These are phyloP conservation scores for Loriculus beryllinus DNA, from an alignment of 2,797 vertebrate species.

Conservation along the genomic window DNA sequence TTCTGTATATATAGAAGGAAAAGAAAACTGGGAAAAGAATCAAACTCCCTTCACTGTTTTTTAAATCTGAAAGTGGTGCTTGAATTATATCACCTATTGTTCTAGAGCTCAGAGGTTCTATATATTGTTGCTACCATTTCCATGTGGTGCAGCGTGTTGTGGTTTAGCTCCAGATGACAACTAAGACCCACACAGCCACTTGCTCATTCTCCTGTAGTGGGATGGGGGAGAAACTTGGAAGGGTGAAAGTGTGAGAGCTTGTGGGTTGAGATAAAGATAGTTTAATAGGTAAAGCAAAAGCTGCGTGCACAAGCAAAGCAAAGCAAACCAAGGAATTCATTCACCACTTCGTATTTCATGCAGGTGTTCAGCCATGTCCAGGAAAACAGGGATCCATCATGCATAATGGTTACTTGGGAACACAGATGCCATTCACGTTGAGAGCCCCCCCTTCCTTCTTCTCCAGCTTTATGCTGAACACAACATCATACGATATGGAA, in stretches of 20 bases:
- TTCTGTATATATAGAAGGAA: slow-evolving; percentile 34
- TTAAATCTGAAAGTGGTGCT: slow-evolving; percentile 54
- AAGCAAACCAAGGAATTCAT: neutral
- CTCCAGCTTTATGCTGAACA: neutral
- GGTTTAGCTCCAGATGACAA: neutral
- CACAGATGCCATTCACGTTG: neutral
- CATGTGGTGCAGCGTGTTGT: neutral
- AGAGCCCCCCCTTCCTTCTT: neutral
- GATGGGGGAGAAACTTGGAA: neutral
- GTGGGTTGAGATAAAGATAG: neutral
- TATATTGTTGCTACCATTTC: neutral
- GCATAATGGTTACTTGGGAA: neutral
- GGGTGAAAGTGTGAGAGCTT: neutral
- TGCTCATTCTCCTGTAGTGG: neutral
- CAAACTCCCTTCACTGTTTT: slow-evolving; percentile 26
- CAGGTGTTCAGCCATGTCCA: neutral
- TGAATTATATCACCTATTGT: slow-evolving; percentile 35
- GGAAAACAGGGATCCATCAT: neutral
- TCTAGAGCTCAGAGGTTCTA: neutral
- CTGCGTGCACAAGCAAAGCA: neutral
- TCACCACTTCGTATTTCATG: neutral
- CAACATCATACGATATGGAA: neutral
- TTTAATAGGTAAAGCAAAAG: neutral
- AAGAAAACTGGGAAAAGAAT: slow-evolving; percentile 27
- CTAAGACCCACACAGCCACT: neutral